These are phyloP conservation scores for Python bivittatus DNA, from an alignment of 2,113 vertebrate species.

Conservation along the genomic window DNA sequence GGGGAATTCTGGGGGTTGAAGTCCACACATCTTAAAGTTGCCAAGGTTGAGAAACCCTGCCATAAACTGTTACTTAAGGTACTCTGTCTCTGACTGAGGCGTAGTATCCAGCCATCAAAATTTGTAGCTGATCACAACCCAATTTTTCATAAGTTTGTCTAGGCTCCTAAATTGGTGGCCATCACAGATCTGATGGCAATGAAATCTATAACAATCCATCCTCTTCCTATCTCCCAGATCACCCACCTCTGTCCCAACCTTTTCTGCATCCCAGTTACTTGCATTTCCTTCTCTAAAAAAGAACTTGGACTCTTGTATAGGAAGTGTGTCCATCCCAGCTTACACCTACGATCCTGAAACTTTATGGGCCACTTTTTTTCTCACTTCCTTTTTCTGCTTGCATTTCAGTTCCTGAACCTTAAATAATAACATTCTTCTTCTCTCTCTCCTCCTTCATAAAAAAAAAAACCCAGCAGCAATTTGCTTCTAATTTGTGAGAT, in stretches of 20 bases:
- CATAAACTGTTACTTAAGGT: background rate
- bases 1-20: no score
- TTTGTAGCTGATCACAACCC: background rate
- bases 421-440: conserved; percentile 35
- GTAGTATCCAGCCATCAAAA: background rate
- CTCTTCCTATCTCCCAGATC: background rate
- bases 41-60: no score
- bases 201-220: background rate
- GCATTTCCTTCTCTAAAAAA: background rate
- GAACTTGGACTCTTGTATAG: background rate
- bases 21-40: no score
- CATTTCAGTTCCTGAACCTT: conserved; percentile 59
- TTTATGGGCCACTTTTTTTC: background rate
- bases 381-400: background rate
- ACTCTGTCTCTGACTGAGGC: background rate
- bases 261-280: background rate
- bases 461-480: conserved; percentile 11
- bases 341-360: background rate
- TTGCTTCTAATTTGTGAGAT: conserved; percentile 28
- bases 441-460: background rate
- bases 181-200: background rate
- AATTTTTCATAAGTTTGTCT: background rate
- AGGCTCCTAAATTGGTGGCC: background rate
- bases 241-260: background rate
- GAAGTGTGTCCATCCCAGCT: background rate